phyloP scores from a whole-genome alignment of 1,140 invertebrate genomes.

The Agrilus planipennis region DNA sequence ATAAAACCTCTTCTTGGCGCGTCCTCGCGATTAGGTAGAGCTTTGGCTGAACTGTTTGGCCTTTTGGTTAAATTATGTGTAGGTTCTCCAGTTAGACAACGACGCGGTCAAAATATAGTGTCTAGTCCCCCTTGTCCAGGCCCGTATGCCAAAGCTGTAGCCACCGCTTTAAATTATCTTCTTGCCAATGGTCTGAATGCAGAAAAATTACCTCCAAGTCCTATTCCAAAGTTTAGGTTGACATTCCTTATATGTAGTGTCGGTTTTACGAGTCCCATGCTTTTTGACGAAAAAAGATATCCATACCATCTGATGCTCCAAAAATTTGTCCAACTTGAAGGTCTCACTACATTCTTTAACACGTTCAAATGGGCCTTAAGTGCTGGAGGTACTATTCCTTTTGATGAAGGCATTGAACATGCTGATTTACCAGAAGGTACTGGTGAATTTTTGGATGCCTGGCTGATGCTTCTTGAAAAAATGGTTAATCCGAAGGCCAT shows the following conservation, averaged over 20 bases:
- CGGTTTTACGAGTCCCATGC: constrained; percentile 76
- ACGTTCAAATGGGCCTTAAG: constrained; percentile 71
- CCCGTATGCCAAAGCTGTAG: constrained; percentile 59
- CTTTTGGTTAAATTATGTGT: constrained; percentile 77
- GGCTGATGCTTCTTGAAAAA: constrained; percentile 76
- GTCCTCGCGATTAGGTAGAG: constrained; percentile 67
- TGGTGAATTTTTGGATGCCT: constrained; percentile 76
- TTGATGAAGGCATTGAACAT: constrained; percentile 48
- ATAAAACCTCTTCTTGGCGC: constrained; percentile 73
- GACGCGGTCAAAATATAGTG: constrained; percentile 60
- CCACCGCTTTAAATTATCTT: constrained; percentile 60
- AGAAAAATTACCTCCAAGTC: constrained; percentile 58
- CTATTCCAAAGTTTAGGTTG: constrained; percentile 63
- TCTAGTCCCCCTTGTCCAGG: constrained; percentile 47
- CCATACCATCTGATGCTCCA: constrained; percentile 84
- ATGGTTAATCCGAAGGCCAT: constrained; percentile 80
- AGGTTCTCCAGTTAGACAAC: constrained; percentile 65
- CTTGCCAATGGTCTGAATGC: constrained; percentile 64
- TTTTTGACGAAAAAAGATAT: constrained; percentile 82
- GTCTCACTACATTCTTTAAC: constrained; percentile 68
- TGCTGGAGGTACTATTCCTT: constrained; percentile 44
- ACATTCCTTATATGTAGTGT: constrained; percentile 83
- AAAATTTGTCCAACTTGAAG: constrained; percentile 66
- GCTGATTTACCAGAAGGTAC: constrained; percentile 51
- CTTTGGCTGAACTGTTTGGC: constrained; percentile 74